Percentiles rank a stretch among this genome's conserved stretches.
These are phyloP conservation scores for Budorcas taxicolor DNA, from an alignment of 2,113 vertebrate genomes.

Conservation along the genomic window DNA sequence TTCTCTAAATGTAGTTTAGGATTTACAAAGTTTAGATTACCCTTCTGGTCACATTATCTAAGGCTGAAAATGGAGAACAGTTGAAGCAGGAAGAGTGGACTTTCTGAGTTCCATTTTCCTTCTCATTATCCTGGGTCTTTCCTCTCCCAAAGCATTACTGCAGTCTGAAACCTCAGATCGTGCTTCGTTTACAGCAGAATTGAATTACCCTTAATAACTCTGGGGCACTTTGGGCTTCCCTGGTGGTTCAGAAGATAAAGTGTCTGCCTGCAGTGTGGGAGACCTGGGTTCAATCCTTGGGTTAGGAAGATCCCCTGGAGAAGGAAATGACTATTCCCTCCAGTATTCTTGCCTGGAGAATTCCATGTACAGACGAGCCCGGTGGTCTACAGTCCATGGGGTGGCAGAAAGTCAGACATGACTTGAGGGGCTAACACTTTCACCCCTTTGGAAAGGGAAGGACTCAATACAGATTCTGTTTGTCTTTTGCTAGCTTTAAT, in stretches of 20 bases:
- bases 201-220: background rate
- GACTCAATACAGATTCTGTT: background rate
- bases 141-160: background rate
- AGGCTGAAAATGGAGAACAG: background rate
- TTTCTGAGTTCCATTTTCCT: background rate
- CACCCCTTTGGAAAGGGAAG: background rate
- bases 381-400: background rate
- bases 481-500: conserved; percentile 13
- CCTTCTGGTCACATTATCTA: background rate
- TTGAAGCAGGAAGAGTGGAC: background rate
- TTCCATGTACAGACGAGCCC: background rate
- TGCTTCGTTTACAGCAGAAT: background rate
- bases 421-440: background rate
- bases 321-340: background rate
- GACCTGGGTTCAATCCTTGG: background rate
- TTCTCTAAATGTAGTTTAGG: background rate
- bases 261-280: background rate
- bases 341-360: background rate
- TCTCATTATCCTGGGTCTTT: background rate
- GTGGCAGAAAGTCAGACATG: background rate
- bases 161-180: background rate
- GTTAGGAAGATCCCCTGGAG: background rate
- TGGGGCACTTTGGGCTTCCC: background rate
- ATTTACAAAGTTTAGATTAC: background rate
- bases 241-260: background rate